Evolutionary conservation across 1,140 invertebrate genomes (phyloP), one percentile per base, ranked within the genome.

Genomic region (Nasonia vitripennis): DNA sequence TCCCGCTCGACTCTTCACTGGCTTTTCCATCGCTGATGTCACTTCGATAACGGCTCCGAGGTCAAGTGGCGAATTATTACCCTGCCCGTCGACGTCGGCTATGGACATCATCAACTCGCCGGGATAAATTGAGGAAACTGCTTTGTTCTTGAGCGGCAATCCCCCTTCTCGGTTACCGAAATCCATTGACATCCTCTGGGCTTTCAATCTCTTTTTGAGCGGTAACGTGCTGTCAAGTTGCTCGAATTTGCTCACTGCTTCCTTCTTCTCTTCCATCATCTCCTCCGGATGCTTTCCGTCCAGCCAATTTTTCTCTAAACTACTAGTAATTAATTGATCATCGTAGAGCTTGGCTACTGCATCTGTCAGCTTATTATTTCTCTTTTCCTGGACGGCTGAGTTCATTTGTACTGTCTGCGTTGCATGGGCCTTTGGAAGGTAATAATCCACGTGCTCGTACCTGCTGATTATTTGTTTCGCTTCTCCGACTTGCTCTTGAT

Each of bases 141-240:
- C 73, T 34, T 91, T 68, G n/a, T 78, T 71, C 20, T 83, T 78
- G 2, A 48, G 5, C 4, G 55, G 71, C 12, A 48, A 48, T n/a
- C 27, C 37, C 17, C 37, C 14, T 1, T 37, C 45, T 23, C 90
- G n/a, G 90, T 88, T 14, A 74, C 23, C 7, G 45, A 87, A 91
- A 2, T 85, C 74, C 84, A 89, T 83, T 0, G 89, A 86, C 85
- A 89, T 87, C 11, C 89, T 87, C 23, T 90, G 89, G 7, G 90
- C 90, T n/a, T 91, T 93, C 12, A 91, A 81, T 67, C 93, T 87
- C 70, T 93, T 93, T 48, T 93, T 93, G 12, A 93, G 78, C 2
- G 93, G 93, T 51, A 93, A 79, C 51, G 91, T 92, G 34, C 88
- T 91, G 20, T 89, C 88, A 2, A 89, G 67, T 17, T 87, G 83